Conservation (phyloP, 2,797 vertebrate genomes). For the Poeciliopsis gracilis region DNA sequence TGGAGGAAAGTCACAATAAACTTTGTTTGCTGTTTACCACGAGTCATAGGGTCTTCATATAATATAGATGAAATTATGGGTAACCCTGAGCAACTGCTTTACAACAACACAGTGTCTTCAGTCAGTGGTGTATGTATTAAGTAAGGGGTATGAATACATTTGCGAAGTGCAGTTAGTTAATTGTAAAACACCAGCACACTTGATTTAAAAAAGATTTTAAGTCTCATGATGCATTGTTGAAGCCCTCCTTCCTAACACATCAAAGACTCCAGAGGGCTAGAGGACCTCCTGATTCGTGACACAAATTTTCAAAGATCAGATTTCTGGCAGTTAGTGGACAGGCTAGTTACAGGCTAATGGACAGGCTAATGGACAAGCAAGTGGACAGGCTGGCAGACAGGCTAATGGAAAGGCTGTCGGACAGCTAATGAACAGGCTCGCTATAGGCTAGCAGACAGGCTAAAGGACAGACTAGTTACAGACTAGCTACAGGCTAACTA, state of each 20-base stretch:
- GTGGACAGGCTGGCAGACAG: no score
- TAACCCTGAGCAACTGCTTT: background rate
- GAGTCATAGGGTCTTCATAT: background rate
- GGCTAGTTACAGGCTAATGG: background rate
- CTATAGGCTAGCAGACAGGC: no score
- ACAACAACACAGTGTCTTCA: background rate
- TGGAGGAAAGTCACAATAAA: background rate
- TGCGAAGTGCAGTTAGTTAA: background rate
- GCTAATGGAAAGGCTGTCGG: background rate
- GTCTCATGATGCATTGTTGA: background rate
- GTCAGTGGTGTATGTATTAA: background rate
- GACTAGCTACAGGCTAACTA: no score
- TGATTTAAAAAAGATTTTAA: background rate
- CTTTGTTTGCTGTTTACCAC: background rate
- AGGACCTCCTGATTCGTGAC: slow-evolving; percentile 29
- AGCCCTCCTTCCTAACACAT: slow-evolving; percentile 29
- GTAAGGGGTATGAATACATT: background rate
- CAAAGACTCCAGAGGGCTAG: background rate
- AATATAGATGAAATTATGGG: background rate
- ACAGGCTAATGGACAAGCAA: background rate
- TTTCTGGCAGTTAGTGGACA: slow-evolving; percentile 44
- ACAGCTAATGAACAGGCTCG: no score
- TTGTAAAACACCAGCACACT: background rate
- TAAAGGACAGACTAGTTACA: background rate
- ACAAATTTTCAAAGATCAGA: slow-evolving; percentile 51